These are phyloP conservation scores for Cavia aperea DNA, from an alignment of 2,113 vertebrate genomes.

Conservation along the genomic window DNA sequence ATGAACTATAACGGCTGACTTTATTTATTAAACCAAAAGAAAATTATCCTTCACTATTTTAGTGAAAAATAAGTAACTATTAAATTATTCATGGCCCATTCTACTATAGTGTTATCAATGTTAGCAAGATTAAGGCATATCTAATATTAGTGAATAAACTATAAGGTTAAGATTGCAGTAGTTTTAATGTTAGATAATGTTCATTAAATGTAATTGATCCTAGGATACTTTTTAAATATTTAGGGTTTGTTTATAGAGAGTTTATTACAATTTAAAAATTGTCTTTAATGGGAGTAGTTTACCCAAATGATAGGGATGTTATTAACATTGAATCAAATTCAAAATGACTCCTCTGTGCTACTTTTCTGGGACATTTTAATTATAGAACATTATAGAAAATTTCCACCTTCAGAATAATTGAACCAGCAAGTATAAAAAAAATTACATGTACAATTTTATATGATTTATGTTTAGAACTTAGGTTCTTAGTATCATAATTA, in stretches of 20 bases:
- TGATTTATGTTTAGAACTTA: not conserved
- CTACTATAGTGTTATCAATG: not conserved
- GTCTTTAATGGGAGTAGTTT: not conserved
- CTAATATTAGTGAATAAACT: not conserved
- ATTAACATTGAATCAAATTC: not conserved
- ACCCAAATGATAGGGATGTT: not conserved
- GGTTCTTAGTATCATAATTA: not conserved
- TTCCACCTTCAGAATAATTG: not conserved
- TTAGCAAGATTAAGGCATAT: slow-evolving; percentile 21
- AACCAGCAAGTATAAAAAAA: not conserved
- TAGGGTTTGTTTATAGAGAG: not conserved
- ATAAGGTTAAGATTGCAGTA: not conserved
- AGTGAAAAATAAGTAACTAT: not conserved
- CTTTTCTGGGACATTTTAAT: slow-evolving; percentile 4
- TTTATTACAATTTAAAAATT: not conserved
- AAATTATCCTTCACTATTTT: not conserved
- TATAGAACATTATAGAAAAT: not conserved
- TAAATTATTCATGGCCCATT: not conserved
- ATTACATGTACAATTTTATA: not conserved
- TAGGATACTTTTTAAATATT: not conserved
- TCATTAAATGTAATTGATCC: not conserved
- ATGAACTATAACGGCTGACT: not conserved
- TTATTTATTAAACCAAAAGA: not conserved
- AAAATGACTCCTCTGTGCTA: not conserved
- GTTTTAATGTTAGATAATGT: not conserved